These are phyloP conservation scores for Oryctes rhinoceros DNA, from an alignment of 1,140 invertebrate genomes.

Conservation along the genomic window DNA sequence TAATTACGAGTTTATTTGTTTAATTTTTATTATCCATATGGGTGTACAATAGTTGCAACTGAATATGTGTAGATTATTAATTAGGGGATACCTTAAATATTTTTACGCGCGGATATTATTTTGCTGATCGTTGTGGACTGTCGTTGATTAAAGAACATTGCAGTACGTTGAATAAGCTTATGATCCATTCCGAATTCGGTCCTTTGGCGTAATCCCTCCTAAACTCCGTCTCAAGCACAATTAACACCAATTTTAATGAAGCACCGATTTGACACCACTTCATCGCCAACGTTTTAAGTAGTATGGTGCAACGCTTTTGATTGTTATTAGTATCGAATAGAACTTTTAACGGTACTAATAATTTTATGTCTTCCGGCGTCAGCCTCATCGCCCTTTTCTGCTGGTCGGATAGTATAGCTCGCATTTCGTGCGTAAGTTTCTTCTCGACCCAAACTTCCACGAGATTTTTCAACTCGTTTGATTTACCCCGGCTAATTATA, in stretches of 20 bases:
- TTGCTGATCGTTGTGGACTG: neutral
- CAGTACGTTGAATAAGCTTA: conserved; percentile 56
- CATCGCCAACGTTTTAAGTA: conserved; percentile 52
- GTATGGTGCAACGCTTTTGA: conserved; percentile 50
- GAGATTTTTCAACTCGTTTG: conserved; percentile 52
- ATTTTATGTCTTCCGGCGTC: conserved; percentile 57
- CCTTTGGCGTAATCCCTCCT: conserved; percentile 53
- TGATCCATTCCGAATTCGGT: conserved; percentile 55
- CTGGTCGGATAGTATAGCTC: conserved; percentile 47
- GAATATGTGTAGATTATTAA: no score
- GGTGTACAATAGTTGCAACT: no score
- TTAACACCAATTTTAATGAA: conserved; percentile 52
- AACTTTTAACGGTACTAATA: conserved; percentile 57
- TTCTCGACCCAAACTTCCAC: conserved; percentile 50
- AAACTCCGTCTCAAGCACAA: conserved; percentile 58
- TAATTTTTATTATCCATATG: no score
- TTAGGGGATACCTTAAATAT: neutral
- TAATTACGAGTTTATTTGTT: neutral
- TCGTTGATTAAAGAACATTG: conserved; percentile 55
- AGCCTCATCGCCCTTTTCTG: conserved; percentile 55
- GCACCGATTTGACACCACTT: conserved; percentile 55
- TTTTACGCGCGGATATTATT: neutral
- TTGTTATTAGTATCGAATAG: conserved; percentile 47
- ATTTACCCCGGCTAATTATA: conserved; percentile 54
- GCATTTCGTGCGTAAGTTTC: conserved; percentile 52